Conservation (phyloP, 2,113 vertebrate species). For the Hydropotes inermis region DNA sequence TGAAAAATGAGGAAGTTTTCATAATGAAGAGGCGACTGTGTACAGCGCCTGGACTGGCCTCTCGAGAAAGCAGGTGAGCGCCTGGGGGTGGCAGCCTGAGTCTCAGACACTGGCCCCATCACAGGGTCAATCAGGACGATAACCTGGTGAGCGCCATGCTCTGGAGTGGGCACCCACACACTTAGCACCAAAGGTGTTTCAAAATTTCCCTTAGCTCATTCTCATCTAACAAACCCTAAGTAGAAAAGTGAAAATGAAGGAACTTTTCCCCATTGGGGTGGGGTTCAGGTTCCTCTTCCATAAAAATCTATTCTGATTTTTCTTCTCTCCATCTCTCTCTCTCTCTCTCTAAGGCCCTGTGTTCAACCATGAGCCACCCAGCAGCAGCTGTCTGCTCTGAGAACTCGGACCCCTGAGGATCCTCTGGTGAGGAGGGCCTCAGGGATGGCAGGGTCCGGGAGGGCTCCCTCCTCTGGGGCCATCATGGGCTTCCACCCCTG, state of each 20-base stretch:
- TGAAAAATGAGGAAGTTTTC: constrained; percentile 70
- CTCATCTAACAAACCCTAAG: not conserved
- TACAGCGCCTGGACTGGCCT: not conserved
- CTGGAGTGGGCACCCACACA: not conserved
- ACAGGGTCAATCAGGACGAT: constrained; percentile 58
- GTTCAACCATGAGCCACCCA: not conserved
- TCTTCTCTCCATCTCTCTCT: not conserved
- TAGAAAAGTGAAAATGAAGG: not conserved
- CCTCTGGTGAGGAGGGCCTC: not conserved
- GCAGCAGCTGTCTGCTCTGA: not conserved
- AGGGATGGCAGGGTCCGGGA: not conserved
- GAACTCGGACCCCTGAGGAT: not conserved
- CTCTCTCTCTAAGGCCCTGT: not conserved
- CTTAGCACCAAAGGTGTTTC: constrained; percentile 55
- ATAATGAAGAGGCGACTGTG: constrained; percentile 27
- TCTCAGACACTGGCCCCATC: constrained; percentile 47
- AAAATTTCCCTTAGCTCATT: constrained; percentile 52
- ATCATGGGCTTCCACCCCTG: not conserved
- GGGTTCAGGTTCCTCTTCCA: not conserved
- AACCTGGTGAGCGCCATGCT: not conserved
- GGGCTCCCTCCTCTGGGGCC: not conserved
- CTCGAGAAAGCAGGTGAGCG: not conserved
- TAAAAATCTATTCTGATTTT: not conserved
- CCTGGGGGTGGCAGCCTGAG: constrained; percentile 3
- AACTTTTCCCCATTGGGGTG: not conserved